Base-by-base conservation (phyloP, 2,113 vertebrate genomes). In the Rafetus swinhoei region DNA sequence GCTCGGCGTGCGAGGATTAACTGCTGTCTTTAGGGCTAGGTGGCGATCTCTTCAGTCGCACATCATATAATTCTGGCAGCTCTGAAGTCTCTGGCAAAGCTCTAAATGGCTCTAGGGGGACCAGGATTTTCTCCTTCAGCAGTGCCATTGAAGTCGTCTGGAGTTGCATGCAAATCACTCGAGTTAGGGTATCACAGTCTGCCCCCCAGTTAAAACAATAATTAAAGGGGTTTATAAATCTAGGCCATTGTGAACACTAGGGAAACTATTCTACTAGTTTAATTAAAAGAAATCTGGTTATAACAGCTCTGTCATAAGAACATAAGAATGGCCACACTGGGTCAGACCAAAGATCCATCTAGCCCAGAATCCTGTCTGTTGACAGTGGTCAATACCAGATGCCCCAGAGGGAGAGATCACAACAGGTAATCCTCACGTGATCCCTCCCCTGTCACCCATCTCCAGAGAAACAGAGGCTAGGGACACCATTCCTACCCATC, bases 191-290 rank as follows among this genome's bases (percentile, higher is more conserved):
- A 96, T 16, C 82, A 35, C 92, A 88, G 29, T 83, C 83, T 81
- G 77, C 91, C 89, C 62, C 80, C 81, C 85, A 84, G 52, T 59
- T 39, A 15, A 93, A 80, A 84, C 62, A 55, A 82, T 94, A 21
- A 85, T 84, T 85, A 93, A 77, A 79, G 92, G 94, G 84, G 91
- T 74, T 90, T 81, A 91, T 90, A 90, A 93, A 57, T 25, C 82
- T 95, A 69, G 32, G 62, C 62, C 62, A 19, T n/a, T 69, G n/a
- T n/a, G 62, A 69, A 15, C 62, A 69, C 45, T 18, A 69, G 18
- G 62, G 32, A 69, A 69, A 69, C 9, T n/a, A n/a, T n/a, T 32
- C 62, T 69, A 7, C 62, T n/a, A 18, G 14, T n/a, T 69, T n/a
- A 69, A n/a, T 65, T n/a, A 69, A 69, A 69, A 69, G 7, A 69